Base-by-base conservation (phyloP, 2,888 invertebrate species). In the Euproctis similis region DNA sequence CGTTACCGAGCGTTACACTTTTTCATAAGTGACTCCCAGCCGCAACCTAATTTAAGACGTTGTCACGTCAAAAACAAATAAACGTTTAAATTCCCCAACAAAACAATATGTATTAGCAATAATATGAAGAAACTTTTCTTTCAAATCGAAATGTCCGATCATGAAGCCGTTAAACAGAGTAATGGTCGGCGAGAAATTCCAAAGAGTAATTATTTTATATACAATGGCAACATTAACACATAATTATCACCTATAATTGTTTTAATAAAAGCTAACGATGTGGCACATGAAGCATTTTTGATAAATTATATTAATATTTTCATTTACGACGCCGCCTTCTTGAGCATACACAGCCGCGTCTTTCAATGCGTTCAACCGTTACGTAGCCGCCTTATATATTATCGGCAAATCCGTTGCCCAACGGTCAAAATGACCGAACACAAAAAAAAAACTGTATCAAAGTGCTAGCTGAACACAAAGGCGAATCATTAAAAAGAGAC, bases 401-500 rank as follows among this genome's bases (percentile, higher is more conserved):
- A 68, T 84, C 78, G 80, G 64, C 60, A 67, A 80, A 76, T 73
- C 74, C 82, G 82, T 82, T 82, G 55, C 42, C 60, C 75, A 84
- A 82, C 82, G 81, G 82, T 77, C 84, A 63, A 60, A 60, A 46
- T 59, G 75, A 62, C 78, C 76, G 42, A 50, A 70, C 65, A 68
- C n/a, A n/a, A n/a, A n/a, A n/a, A n/a, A n/a, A 68, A 71, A 76
- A 75, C 66, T 73, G 66, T 77, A 77, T 75, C 76, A 76, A 75
- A 67, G 58, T 56, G 58, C 55, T 50, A 35, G 48, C 56, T 49
- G 63, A 49, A 62, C 60, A 80, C 76, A 84, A 84, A 69, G n/a
- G 73, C 59, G 46, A 69, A 80, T 84, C 80, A 82, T 84, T 84
- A 84, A 82, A 84, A 82, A 71, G 81, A 81, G 80, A 72, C 81